Base-by-base conservation (phyloP, 2,888 invertebrate species). In the Stenichneumon culpator region DNA sequence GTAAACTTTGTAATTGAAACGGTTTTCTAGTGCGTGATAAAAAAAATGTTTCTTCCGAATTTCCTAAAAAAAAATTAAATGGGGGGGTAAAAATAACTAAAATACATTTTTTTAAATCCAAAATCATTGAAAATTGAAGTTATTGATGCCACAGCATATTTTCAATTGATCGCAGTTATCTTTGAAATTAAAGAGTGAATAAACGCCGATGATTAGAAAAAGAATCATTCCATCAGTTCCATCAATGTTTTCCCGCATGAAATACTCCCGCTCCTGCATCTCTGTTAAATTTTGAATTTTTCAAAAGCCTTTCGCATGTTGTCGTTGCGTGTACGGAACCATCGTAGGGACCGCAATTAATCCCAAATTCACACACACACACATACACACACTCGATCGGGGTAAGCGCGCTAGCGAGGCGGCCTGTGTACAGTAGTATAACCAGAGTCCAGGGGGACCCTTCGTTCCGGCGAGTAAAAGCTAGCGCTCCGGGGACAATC, bases 381-480 rank as follows among this genome's bases (percentile, higher is more conserved):
- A 50, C 47, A 70, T 52, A 16, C 60, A 63, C 52, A 52, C 60
- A 72, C 65, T 82, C 36, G 82, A 52, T 11, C 52, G 65, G 70
- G 79, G 44, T 74, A 73, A 77, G 72, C 63, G 6, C 16, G 36
- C 22, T 32, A 11, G 69, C n/a, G 36, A 54, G 70, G 36, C 44
- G 39, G 57, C 16, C 16, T 44, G 60, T 16, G 16, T 16, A 28
- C 32, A 80, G 80, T 78, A 50, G 78, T 84, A 54, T 22, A 63
- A 63, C 72, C 67, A 63, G 63, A 77, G 73, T 81, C 50, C 79
- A 28, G 65, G 54, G 14, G 44, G 70, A 85, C 78, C 14, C 44
- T 47, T 68, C 70, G 74, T 22, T 28, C 22, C 25, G 25, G 52
- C 28, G 19, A 22, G 47, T 57, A 44, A 78, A 73, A 81, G 75